phyloP scores from a whole-genome alignment of 2,888 invertebrate genomes.

The Nemotelus nigrinus region DNA sequence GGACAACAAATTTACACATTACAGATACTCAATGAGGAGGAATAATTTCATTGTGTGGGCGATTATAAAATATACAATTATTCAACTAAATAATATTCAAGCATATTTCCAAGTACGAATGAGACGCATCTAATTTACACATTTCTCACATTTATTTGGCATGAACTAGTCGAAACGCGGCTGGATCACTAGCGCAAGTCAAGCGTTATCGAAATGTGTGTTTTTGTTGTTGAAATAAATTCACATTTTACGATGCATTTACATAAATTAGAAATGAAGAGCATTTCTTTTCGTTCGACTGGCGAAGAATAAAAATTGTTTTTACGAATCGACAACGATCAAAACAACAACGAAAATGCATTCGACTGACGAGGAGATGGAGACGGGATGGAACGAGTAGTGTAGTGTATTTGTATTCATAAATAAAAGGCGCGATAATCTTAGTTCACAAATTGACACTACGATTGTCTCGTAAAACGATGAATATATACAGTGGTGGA shows the following conservation, averaged over 20 bases:
- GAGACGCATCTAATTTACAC: conserved; percentile 18
- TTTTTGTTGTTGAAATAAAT: not conserved
- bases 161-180: conserved; percentile 4
- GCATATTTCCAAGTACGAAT: not conserved
- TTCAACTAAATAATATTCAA: not conserved
- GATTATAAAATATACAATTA: conserved; percentile 19
- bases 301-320: not conserved
- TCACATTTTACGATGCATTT: conserved; percentile 13
- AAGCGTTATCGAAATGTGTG: no score
- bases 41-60: conserved; percentile 8
- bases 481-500: no score
- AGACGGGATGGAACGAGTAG: no score
- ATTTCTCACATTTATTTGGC: conserved; percentile 29
- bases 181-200: not conserved
- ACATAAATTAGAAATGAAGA: conserved; percentile 23
- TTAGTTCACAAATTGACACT: no score
- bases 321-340: not conserved
- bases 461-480: no score
- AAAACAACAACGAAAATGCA: conserved; percentile 12
- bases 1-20: not conserved
- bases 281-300: not conserved
- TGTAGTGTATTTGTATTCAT: no score
- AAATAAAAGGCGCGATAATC: no score
- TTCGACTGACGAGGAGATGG: not conserved
- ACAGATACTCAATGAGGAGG: conserved; percentile 6